Percentiles rank a stretch among this genome's conserved stretches.
These are phyloP conservation scores for Lepus americanus DNA, from an alignment of 2,113 vertebrate genomes.

Conservation along the genomic window DNA sequence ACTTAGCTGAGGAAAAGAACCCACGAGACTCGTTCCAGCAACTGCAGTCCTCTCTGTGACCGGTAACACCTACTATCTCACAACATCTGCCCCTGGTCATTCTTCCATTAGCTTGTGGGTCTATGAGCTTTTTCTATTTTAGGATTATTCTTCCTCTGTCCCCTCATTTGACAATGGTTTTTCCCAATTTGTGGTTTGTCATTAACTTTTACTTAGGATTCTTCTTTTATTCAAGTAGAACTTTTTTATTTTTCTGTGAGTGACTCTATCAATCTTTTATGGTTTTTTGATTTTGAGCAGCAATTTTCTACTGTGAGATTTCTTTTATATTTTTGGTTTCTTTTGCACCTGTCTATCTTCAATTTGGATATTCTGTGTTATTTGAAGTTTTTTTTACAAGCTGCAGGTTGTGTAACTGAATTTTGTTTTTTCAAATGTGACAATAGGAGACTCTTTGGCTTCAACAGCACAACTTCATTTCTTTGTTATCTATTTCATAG, in stretches of 20 bases:
- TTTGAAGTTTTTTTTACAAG: slow-evolving; percentile 33
- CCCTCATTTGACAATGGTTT: slow-evolving; percentile 49
- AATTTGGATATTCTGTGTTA: slow-evolving; percentile 54
- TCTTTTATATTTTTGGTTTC: not conserved
- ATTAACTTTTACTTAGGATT: slow-evolving; percentile 18
- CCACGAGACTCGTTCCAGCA: too few relatives aligned
- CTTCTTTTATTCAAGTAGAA: not conserved
- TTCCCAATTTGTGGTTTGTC: slow-evolving; percentile 18
- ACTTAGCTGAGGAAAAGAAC: too few relatives aligned
- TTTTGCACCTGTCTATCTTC: slow-evolving; percentile 45
- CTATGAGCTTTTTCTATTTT: slow-evolving; percentile 27
- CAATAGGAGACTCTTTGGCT: not conserved
- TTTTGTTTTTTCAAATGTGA: slow-evolving; percentile 47
- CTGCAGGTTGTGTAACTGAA: not conserved
- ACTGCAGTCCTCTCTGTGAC: too few relatives aligned
- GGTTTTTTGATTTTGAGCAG: slow-evolving; percentile 7
- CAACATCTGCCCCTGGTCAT: not conserved
- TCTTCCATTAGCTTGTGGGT: not conserved
- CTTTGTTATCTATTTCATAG: slow-evolving; percentile 43
- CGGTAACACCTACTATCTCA: too few relatives aligned
- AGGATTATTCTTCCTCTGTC: not conserved
- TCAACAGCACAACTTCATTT: slow-evolving; percentile 29
- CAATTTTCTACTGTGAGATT: not conserved
- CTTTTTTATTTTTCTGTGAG: not conserved
- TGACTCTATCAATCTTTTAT: slow-evolving; percentile 5